These are phyloP conservation scores for Bettongia penicillata DNA, from an alignment of 2,113 vertebrate species.

Conservation along the genomic window DNA sequence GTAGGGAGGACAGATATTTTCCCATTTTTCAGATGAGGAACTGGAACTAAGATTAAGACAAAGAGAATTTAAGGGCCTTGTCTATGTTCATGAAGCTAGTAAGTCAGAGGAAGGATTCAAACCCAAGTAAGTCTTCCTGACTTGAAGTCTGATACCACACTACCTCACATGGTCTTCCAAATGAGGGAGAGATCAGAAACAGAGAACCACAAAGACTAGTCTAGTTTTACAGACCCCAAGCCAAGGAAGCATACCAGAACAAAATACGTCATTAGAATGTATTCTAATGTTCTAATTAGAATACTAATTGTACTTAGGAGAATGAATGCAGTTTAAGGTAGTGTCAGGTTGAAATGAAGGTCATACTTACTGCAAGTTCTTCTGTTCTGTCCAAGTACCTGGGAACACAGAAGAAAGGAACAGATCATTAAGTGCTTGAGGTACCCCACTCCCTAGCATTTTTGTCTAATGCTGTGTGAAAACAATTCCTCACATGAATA, in stretches of 20 bases:
- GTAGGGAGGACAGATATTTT: background rate
- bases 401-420: constrained; percentile 73
- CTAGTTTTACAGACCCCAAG: background rate
- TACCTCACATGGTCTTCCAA: background rate
- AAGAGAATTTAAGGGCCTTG: background rate
- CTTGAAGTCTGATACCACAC: too few species aligned
- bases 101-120: background rate
- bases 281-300: constrained; percentile 4
- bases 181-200: background rate
- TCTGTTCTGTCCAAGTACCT: constrained; percentile 93
- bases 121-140: background rate
- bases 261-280: constrained; percentile 6
- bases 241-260: constrained; percentile 33
- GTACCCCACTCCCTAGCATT: background rate
- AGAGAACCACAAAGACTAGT: background rate
- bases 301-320: background rate
- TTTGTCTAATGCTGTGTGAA: constrained; percentile 45
- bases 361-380: constrained; percentile 92
- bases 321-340: background rate
- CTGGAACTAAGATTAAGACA: background rate
- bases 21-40: background rate
- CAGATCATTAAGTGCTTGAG: constrained; percentile 22
- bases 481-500: background rate
- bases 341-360: constrained; percentile 40
- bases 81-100: background rate